Conservation (phyloP, 2,113 vertebrate species). For the Ornithorhynchus anatinus region DNA sequence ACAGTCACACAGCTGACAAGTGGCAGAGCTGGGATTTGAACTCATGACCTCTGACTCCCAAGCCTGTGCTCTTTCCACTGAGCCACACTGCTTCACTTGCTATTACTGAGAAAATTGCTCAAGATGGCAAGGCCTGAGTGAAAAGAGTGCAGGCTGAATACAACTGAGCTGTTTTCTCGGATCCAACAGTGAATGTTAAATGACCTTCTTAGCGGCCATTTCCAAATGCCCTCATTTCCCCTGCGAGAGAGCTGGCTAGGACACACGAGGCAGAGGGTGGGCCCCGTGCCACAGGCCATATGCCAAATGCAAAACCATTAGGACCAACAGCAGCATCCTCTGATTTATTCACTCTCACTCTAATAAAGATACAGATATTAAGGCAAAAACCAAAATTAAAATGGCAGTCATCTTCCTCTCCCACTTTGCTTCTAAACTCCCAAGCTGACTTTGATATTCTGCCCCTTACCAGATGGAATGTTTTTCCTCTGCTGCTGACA, state of each 20-base stretch:
- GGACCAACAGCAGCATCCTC: neutral
- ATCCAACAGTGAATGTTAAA: too few relatives aligned
- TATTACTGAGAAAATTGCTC: too few relatives aligned
- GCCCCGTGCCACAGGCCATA: too few relatives aligned
- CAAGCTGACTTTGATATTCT: neutral
- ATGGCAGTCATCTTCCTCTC: neutral
- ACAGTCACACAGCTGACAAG: too few relatives aligned
- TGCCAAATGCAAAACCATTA: neutral
- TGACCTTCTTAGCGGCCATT: neutral
- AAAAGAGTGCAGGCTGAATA: too few relatives aligned
- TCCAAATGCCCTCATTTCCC: accelerated
- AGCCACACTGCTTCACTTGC: too few relatives aligned
- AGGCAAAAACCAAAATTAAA: conserved; percentile 10
- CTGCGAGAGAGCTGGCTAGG: neutral
- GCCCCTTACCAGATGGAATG: neutral
- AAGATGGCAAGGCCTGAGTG: too few relatives aligned
- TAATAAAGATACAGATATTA: neutral
- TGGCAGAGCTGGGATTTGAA: too few relatives aligned
- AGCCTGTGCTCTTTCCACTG: too few relatives aligned
- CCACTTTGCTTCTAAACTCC: neutral
- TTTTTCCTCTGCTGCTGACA: neutral
- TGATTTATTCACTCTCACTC: neutral
- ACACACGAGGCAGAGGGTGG: too few relatives aligned
- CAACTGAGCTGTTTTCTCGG: too few relatives aligned
- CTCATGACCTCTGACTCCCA: too few relatives aligned